phyloP scores from a whole-genome alignment of 23 tunicate genomes.

The Halocynthia roretzi region DNA sequence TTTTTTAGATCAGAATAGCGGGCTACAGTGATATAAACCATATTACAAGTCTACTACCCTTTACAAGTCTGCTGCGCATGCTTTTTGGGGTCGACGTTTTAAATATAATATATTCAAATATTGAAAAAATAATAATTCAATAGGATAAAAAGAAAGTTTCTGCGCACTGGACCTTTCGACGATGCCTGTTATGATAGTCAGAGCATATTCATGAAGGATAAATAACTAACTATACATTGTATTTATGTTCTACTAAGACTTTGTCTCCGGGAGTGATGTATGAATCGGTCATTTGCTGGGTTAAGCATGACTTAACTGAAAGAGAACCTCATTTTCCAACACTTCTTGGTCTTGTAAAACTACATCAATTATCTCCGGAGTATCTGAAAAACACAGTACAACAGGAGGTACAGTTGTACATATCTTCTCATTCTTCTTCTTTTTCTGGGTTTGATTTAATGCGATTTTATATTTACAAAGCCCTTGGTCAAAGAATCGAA shows the following conservation, averaged over 20 bases:
- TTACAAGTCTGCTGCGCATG: too few relatives aligned
- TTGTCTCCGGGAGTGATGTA: constrained; percentile 6
- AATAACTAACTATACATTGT: background rate
- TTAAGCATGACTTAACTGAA: background rate
- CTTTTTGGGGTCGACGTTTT: too few relatives aligned
- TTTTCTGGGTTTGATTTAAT: background rate
- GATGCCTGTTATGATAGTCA: too few relatives aligned
- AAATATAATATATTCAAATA: too few relatives aligned
- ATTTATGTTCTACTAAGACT: background rate
- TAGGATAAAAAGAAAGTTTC: too few relatives aligned
- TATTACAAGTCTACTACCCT: too few relatives aligned
- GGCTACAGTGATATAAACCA: too few relatives aligned
- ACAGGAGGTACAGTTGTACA: background rate
- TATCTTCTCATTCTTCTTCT: background rate
- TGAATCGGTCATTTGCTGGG: background rate
- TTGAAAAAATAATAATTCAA: too few relatives aligned
- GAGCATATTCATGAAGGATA: too few relatives aligned
- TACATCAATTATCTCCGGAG: background rate
- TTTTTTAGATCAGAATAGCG: too few relatives aligned
- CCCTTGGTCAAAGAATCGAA: constrained; percentile 8
- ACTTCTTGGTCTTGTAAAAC: background rate
- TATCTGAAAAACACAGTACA: constrained; percentile 6
- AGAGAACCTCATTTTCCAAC: background rate
- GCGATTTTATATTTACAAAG: background rate
- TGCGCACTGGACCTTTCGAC: too few relatives aligned